Percentiles rank a stretch among this genome's conserved stretches.
Conservation (phyloP, 2,888 invertebrate genomes). For the Miltochrista miniata region DNA sequence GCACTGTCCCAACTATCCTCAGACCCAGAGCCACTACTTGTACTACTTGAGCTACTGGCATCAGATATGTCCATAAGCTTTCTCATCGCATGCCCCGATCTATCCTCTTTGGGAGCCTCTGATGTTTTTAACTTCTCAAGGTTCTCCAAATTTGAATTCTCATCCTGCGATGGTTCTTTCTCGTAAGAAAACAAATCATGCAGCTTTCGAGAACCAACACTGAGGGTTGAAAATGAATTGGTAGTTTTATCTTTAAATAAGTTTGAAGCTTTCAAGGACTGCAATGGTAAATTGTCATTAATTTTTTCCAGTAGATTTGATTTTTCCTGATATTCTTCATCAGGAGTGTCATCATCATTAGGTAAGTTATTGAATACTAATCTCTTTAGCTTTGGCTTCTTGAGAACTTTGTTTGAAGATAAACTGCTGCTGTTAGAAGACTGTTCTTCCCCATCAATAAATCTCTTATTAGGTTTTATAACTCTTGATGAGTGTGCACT, state of each 20-base stretch:
- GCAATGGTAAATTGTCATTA: constrained; percentile 56
- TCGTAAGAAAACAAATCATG: constrained; percentile 72
- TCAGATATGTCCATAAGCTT: constrained; percentile 79
- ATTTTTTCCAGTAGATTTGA: constrained; percentile 58
- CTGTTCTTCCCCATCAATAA: constrained; percentile 87
- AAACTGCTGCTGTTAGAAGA: constrained; percentile 51
- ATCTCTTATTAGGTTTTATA: constrained; percentile 94
- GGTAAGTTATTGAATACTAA: constrained; percentile 74
- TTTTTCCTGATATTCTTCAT: constrained; percentile 62
- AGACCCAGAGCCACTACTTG: constrained; percentile 73
- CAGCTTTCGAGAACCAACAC: constrained; percentile 56
- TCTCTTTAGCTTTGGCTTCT: constrained; percentile 77
- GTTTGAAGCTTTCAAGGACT: constrained; percentile 57
- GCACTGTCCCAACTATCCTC: constrained; percentile 78
- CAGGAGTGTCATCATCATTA: constrained; percentile 58
- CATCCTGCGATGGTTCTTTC: constrained; percentile 71
- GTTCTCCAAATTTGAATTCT: constrained; percentile 67
- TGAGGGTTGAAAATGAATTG: constrained; percentile 68
- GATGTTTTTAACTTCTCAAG: constrained; percentile 60
- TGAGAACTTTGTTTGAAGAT: constrained; percentile 71
- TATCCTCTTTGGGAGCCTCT: constrained; percentile 67
- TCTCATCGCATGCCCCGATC: constrained; percentile 74
- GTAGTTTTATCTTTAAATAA: constrained; percentile 75
- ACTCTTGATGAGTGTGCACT: constrained; percentile 94
- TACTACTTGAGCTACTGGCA: constrained; percentile 75